A percentile compares a stretch with the other conserved stretches of the same genome.
phyloP scores from a whole-genome alignment of 2,113 vertebrate species.

The Bettongia penicillata region DNA sequence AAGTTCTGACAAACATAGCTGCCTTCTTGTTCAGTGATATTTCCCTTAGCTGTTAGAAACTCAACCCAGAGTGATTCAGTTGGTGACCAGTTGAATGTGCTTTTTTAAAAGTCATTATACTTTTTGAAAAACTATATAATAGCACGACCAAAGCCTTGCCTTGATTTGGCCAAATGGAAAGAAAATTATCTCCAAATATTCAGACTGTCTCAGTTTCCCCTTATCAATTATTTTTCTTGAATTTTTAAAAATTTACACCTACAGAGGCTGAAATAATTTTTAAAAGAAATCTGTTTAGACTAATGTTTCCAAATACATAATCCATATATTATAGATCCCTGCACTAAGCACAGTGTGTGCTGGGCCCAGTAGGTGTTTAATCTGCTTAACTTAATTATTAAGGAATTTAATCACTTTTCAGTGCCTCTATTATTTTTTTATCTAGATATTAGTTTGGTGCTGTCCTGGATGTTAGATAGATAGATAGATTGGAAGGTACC shows the following conservation, averaged over 20 bases:
- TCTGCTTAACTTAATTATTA: neutral
- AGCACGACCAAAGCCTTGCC: slow-evolving; percentile 11
- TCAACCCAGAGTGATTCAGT: slow-evolving; percentile 10
- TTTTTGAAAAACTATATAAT: slow-evolving; percentile 8
- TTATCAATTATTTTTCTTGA: slow-evolving; percentile 50
- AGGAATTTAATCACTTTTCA: neutral
- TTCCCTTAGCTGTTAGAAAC: slow-evolving; percentile 53
- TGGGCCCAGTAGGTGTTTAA: neutral
- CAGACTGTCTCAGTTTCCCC: slow-evolving; percentile 31
- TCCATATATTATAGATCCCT: neutral
- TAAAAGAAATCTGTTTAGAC: neutral
- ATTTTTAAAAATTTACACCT: slow-evolving; percentile 41
- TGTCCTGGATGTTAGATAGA: neutral
- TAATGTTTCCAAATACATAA: neutral
- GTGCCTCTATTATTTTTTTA: neutral
- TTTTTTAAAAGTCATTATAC: slow-evolving; percentile 32
- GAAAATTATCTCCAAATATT: slow-evolving; percentile 50
- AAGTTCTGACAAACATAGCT: slow-evolving; percentile 43
- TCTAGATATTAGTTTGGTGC: neutral
- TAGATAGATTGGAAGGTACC: neutral
- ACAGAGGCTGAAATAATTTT: slow-evolving; percentile 20
- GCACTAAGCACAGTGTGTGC: neutral
- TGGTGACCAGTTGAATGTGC: slow-evolving; percentile 44
- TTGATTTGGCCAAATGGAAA: slow-evolving; percentile 3
- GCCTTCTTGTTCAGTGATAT: slow-evolving; percentile 49